phyloP scores from a whole-genome alignment of 2,797 vertebrate species.

The Scleropages formosus region DNA sequence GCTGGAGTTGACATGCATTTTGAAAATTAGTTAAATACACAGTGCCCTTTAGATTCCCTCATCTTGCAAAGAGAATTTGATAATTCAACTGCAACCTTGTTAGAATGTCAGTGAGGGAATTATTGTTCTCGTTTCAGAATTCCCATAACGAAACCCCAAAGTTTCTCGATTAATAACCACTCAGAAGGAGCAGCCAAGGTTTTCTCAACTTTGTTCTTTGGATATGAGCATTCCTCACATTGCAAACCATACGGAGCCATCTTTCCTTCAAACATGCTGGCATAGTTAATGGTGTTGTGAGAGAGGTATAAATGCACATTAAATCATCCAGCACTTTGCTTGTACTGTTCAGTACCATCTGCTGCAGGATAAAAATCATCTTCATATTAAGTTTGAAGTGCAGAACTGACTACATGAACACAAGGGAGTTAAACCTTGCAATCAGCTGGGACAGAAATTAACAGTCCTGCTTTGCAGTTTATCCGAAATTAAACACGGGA shows the following conservation, averaged over 20 bases:
- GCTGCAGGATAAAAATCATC: constrained; percentile 2
- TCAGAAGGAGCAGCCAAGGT: constrained; percentile 36
- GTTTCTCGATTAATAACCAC: constrained; percentile 34
- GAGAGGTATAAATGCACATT: constrained; percentile 31
- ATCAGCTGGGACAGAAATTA: no score
- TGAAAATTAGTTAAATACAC: constrained; percentile 30
- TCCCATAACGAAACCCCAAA: background rate
- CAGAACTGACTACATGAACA: background rate
- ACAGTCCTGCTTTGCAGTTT: no score
- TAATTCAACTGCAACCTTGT: constrained; percentile 26
- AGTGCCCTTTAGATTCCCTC: constrained; percentile 32
- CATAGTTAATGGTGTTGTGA: constrained; percentile 29
- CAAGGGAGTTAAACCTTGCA: background rate
- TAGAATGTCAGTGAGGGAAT: constrained; percentile 31
- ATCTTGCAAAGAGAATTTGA: constrained; percentile 18
- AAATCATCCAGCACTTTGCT: constrained; percentile 22
- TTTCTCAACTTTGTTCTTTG: constrained; percentile 31
- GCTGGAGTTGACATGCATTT: constrained; percentile 28
- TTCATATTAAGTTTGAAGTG: background rate
- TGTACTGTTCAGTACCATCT: constrained; percentile 14
- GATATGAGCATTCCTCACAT: constrained; percentile 31
- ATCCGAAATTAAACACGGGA: no score
- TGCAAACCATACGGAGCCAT: constrained; percentile 21
- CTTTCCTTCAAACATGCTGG: constrained; percentile 33
- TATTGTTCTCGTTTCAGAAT: constrained; percentile 31